Evolutionary conservation across 1,140 invertebrate genomes (phyloP).

Genomic region (Pemphigus obesinymphae): DNA sequence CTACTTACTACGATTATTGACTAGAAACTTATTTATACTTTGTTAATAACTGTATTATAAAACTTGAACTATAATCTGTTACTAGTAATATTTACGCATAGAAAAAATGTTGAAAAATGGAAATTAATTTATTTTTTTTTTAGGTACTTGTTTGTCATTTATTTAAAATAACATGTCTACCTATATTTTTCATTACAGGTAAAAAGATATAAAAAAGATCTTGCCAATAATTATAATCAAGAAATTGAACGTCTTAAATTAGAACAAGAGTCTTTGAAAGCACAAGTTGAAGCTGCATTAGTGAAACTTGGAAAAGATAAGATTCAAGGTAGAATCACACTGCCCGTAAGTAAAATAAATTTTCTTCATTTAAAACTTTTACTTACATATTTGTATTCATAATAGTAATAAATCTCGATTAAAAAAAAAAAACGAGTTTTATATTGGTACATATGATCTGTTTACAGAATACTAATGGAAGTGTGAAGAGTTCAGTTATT

Average conservation of each 20-base stretch:
- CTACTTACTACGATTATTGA: too few relatives aligned
- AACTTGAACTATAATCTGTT: background rate
- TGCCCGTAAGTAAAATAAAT: background rate
- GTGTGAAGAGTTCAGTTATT: background rate
- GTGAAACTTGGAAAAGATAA: background rate
- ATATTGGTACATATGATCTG: background rate
- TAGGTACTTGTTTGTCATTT: background rate
- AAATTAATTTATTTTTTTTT: background rate
- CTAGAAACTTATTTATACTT: too few relatives aligned
- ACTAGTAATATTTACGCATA: background rate
- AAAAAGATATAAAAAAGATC: constrained; percentile 15
- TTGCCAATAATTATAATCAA: constrained; percentile 5
- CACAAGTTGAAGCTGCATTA: constrained; percentile 10
- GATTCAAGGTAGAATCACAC: background rate
- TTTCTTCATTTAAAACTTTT: background rate
- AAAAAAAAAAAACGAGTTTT: background rate
- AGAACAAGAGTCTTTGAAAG: constrained; percentile 26
- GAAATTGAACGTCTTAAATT: constrained; percentile 28
- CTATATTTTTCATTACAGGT: background rate
- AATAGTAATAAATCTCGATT: background rate
- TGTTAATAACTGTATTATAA: too few relatives aligned
- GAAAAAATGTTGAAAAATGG: background rate
- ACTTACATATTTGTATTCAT: background rate
- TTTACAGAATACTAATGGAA: background rate
- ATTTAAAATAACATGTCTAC: background rate